Conservation (phyloP, 2,888 invertebrate genomes). For the Apodemia duryi region DNA sequence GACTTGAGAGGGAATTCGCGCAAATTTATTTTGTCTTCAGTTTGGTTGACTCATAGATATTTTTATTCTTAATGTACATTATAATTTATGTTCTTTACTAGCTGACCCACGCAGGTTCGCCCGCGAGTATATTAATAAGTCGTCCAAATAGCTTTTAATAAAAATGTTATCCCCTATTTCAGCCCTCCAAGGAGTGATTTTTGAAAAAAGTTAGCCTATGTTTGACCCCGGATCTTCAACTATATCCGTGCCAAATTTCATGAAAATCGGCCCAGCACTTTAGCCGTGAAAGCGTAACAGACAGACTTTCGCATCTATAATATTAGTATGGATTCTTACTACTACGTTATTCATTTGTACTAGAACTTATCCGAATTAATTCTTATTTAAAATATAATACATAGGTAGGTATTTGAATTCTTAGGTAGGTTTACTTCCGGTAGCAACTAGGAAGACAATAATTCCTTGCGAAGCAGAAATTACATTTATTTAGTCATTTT, state of each 20-base stretch:
- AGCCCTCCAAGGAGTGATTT: too few relatives aligned
- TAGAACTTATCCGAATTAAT: background rate
- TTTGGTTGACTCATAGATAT: constrained; percentile 60
- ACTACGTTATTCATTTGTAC: background rate
- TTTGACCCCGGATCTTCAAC: too few relatives aligned
- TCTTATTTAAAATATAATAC: background rate
- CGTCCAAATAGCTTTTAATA: too few relatives aligned
- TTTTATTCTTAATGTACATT: constrained; percentile 36
- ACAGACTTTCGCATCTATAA: too few relatives aligned
- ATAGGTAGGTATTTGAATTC: background rate
- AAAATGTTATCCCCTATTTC: too few relatives aligned
- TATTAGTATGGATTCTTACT: background rate
- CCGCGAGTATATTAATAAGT: too few relatives aligned
- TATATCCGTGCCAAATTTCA: too few relatives aligned
- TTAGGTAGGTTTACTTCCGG: background rate
- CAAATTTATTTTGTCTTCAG: constrained; percentile 41
- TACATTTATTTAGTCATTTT: background rate
- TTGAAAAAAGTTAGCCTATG: too few relatives aligned
- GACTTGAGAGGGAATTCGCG: constrained; percentile 46
- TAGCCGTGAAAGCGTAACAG: too few relatives aligned
- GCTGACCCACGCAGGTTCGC: too few relatives aligned
- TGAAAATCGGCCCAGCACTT: too few relatives aligned
- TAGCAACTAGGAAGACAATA: constrained; percentile 6
- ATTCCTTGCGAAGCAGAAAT: too few relatives aligned
- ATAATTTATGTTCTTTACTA: background rate